These are phyloP conservation scores for Synchiropus splendidus DNA, from an alignment of 2,113 vertebrate genomes.

Conservation along the genomic window DNA sequence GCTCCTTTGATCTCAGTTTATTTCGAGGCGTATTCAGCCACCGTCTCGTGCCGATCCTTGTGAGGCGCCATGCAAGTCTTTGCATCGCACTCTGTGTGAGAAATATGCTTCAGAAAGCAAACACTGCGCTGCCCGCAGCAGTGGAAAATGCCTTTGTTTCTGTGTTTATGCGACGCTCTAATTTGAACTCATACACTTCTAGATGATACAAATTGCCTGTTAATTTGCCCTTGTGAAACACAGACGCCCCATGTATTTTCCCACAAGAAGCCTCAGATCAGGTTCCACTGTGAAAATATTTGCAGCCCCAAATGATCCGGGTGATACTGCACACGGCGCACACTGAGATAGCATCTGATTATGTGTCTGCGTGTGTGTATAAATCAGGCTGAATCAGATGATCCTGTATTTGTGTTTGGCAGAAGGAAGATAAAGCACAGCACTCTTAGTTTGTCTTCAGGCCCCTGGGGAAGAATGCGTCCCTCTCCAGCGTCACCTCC, in stretches of 20 bases:
- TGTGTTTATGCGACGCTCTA: constrained; percentile 33
- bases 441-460: constrained; percentile 19
- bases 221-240: constrained; percentile 23
- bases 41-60: not conserved
- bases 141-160: constrained; percentile 25
- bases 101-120: constrained; percentile 36
- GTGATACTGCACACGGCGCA: not conserved
- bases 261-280: constrained; percentile 11
- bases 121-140: constrained; percentile 1
- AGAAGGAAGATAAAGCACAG: constrained; percentile 16
- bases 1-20: no score
- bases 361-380: not conserved
- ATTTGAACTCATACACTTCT: constrained; percentile 39
- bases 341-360: not conserved
- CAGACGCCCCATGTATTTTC: constrained; percentile 26
- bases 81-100: constrained; percentile 20
- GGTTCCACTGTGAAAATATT: constrained; percentile 1
- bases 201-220: constrained; percentile 32
- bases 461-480: constrained; percentile 36
- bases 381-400: constrained; percentile 18
- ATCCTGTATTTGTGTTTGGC: constrained; percentile 8
- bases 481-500: constrained; percentile 43
- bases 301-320: not conserved
- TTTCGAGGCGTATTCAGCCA: no score
- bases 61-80: constrained; percentile 1